Evolutionary conservation across 2,888 invertebrate genomes (phyloP).

Genomic region (Pinctada fucata): DNA sequence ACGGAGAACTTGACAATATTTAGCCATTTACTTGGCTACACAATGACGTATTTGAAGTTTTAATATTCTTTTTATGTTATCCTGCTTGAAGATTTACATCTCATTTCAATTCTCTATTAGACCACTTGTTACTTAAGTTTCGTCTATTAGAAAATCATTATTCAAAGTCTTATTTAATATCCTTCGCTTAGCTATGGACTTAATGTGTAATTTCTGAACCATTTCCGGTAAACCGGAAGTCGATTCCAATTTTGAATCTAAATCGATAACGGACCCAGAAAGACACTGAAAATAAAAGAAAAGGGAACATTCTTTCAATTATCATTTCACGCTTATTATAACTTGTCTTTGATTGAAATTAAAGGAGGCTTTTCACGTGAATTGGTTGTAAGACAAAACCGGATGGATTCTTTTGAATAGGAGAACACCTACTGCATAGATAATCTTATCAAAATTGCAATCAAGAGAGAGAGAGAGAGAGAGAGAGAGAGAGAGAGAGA

Average conservation of each 20-base stretch:
- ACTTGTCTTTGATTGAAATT: no score
- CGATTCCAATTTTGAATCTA: slow-evolving; percentile 1
- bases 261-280: neutral
- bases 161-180: slow-evolving; percentile 38
- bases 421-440: no score
- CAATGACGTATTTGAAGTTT: slow-evolving; percentile 16
- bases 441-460: no score
- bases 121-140: slow-evolving; percentile 33
- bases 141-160: slow-evolving; percentile 41
- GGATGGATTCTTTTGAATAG: no score
- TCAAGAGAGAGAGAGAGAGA: no score
- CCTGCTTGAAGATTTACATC: slow-evolving; percentile 41
- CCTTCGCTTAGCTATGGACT: slow-evolving; percentile 12
- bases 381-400: no score
- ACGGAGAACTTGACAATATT: slow-evolving; percentile 3
- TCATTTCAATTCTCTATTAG: slow-evolving; percentile 31
- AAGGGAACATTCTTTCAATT: no score
- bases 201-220: slow-evolving; percentile 7
- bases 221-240: slow-evolving; percentile 12
- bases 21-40: slow-evolving; percentile 9
- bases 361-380: no score
- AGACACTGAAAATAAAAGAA: neutral
- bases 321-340: no score
- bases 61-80: slow-evolving; percentile 44
- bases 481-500: no score